phyloP scores from a whole-genome alignment of 2,113 vertebrate genomes.

The Oenanthe oenanthe region DNA sequence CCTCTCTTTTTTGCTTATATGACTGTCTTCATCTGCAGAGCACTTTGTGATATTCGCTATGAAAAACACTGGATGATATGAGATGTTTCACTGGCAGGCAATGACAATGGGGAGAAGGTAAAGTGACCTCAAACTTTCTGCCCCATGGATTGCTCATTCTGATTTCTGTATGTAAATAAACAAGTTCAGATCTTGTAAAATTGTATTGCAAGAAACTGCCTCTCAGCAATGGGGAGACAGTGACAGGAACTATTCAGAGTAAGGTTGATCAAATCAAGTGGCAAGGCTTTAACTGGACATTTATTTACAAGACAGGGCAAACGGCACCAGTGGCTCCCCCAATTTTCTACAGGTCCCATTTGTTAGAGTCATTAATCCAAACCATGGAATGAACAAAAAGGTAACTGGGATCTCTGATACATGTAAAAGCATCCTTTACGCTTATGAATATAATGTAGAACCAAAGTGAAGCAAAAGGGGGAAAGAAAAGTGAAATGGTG shows the following conservation, averaged over 20 bases:
- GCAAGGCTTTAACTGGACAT: not conserved
- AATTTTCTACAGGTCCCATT: not conserved
- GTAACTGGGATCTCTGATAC: not conserved
- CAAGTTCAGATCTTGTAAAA: not conserved
- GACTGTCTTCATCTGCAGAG: not conserved
- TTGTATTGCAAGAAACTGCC: not conserved
- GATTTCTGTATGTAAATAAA: not conserved
- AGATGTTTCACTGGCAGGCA: not conserved
- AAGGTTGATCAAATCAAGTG: not conserved
- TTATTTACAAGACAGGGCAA: not conserved
- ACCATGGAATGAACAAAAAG: not conserved
- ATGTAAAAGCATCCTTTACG: not conserved
- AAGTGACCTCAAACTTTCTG: not conserved
- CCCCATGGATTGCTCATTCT: not conserved
- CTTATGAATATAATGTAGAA: not conserved
- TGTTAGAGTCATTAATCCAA: not conserved
- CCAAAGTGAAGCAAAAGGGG: not conserved
- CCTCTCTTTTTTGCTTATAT: not conserved
- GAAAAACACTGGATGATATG: not conserved
- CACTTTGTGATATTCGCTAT: not conserved
- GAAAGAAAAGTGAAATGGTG: fast-evolving
- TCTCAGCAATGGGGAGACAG: not conserved
- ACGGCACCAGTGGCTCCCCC: not conserved
- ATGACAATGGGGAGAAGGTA: not conserved
- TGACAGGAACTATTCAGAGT: not conserved